Percentiles rank a stretch among this genome's conserved stretches.
phyloP scores from a whole-genome alignment of 2,113 vertebrate species.

The Lethenteron reissneri region DNA sequence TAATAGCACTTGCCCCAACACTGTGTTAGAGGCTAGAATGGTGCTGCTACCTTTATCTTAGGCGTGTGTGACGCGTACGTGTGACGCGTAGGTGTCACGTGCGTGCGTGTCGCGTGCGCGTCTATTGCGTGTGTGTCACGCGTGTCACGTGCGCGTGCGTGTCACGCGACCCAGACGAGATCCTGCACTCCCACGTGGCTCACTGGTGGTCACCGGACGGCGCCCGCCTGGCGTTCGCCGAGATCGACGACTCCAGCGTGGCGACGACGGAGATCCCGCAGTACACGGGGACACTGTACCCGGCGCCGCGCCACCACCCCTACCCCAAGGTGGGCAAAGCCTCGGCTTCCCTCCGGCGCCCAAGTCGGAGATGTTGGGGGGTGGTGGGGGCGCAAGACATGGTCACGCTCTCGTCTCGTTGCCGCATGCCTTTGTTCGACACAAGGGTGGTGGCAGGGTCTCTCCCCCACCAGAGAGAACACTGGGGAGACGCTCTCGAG shows the following conservation, averaged over 20 bases:
- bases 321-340: slow-evolving; percentile 33
- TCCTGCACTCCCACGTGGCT: slow-evolving; percentile 25
- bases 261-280: slow-evolving; percentile 41
- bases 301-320: slow-evolving; percentile 26
- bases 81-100: background rate
- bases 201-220: slow-evolving; percentile 47
- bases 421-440: too few relatives aligned
- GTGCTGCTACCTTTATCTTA: background rate
- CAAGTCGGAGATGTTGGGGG: too few relatives aligned
- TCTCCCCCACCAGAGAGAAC: too few relatives aligned
- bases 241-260: slow-evolving; percentile 41
- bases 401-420: too few relatives aligned
- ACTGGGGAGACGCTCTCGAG: too few relatives aligned
- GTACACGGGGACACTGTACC: slow-evolving; percentile 36
- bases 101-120: background rate
- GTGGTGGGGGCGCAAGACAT: too few relatives aligned
- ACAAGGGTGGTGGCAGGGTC: too few relatives aligned
- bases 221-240: slow-evolving; percentile 31
- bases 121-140: background rate
- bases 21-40: background rate
- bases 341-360: too few relatives aligned
- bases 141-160: background rate
- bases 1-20: background rate
- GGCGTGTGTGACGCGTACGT: background rate
- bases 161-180: slow-evolving; percentile 25